Percentiles rank a stretch among this genome's conserved stretches.
Conservation (phyloP, 2,113 vertebrate species). For the Cisticola juncidis region DNA sequence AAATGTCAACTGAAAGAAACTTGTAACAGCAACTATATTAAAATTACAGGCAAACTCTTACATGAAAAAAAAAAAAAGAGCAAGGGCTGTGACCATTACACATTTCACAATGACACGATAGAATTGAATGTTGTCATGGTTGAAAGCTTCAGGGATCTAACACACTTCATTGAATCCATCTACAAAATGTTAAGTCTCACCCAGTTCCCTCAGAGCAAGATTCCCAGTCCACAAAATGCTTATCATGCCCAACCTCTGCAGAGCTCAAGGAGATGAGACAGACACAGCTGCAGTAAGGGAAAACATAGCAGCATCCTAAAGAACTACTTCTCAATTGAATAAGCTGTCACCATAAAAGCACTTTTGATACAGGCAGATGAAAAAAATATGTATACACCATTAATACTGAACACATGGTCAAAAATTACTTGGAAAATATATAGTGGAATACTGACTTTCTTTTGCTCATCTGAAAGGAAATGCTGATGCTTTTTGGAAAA, state of each 20-base stretch:
- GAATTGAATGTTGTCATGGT: slow-evolving; percentile 8
- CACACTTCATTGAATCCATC: background rate
- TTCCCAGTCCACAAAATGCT: background rate
- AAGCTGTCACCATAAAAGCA: background rate
- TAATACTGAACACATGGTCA: background rate
- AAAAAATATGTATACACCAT: background rate
- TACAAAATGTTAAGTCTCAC: background rate
- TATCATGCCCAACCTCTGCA: background rate
- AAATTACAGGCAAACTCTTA: background rate
- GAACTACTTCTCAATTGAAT: background rate
- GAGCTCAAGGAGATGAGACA: background rate
- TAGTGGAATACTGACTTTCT: background rate
- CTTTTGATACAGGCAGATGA: background rate
- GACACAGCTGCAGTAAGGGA: background rate
- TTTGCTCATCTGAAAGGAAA: background rate
- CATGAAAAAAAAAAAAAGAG: background rate
- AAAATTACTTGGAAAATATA: background rate
- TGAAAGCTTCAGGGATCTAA: slow-evolving; percentile 25
- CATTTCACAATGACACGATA: slow-evolving; percentile 1
- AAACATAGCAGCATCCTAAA: background rate
- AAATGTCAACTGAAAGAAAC: background rate
- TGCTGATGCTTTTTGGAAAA: background rate
- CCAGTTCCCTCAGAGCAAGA: slow-evolving; percentile 6
- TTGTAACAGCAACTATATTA: background rate
- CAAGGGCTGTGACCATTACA: background rate